Evolutionary conservation across 2,888 invertebrate species (phyloP), one percentile per base, ranked within the genome.

Genomic region (Pelosia muscerda): DNA sequence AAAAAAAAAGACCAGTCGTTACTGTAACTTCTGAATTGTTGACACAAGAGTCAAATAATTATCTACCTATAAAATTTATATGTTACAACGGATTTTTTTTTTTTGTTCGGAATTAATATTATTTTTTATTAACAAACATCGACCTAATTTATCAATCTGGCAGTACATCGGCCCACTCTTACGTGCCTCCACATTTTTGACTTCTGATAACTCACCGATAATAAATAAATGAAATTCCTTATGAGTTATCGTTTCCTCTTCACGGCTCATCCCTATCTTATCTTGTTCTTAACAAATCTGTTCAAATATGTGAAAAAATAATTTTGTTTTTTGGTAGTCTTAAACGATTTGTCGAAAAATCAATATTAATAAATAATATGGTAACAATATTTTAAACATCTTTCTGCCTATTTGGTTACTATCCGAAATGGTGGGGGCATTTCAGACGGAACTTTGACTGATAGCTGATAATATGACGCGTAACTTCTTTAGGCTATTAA

Each of bases 241-340:
- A 54, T 13, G 22, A 61, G 26, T 49, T 42, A 62, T 62, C 62
- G 42, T 31, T 62, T 62, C 53, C 54, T 62, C 28, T 62, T 31
- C 62, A 62, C 31, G 54, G 28, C 31, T 53, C 31, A 62, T 62
- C 26, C 25, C 26, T 42, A 61, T 61, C 61, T 42, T 61, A 61
- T 61, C 61, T 38, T 59, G 19, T 38, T 59, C 34, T 59, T 25
- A 38, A 59, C 38, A 59, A 59, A 38, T 59, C 38, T 19, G 59
- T 19, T 38, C 19, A 9, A 42, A 49, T 26, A 25, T 49, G 60
- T 49, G 42, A 61, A 11, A n/a, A 61, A 11, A n/a, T 42, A 38
- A 26, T 61, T 49, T 13, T 19, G 19, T 26, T 10, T 26, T n/a
- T n/a, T n/a, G 49, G n/a, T 34, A 34, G 3, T 25, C 4, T 10